A percentile compares a stretch with the other conserved stretches of the same genome.
Conservation (phyloP, 2,888 invertebrate genomes). For the Protophormia terraenovae region DNA sequence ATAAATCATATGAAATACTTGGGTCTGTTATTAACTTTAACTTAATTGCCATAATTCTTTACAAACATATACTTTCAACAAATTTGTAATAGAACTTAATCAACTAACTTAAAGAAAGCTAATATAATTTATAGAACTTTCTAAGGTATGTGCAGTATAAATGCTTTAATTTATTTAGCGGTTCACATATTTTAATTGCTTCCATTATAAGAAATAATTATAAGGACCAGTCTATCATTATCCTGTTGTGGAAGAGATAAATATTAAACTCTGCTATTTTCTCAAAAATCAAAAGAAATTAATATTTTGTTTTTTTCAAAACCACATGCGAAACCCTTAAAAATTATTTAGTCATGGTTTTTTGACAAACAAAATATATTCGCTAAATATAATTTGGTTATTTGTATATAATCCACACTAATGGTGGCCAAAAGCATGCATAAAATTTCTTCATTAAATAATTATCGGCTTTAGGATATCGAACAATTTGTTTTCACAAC, state of each 20-base stretch:
- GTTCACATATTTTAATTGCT: too few relatives aligned
- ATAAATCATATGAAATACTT: constrained; percentile 26
- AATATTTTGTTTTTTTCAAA: neutral
- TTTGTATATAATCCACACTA: neutral
- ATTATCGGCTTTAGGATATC: constrained; percentile 21
- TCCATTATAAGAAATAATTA: too few relatives aligned
- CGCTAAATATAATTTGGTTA: neutral
- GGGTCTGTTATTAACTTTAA: neutral
- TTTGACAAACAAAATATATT: neutral
- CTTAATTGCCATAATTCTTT: neutral
- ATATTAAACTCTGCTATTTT: too few relatives aligned
- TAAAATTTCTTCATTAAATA: constrained; percentile 61
- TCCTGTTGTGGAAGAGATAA: too few relatives aligned
- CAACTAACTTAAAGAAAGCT: neutral
- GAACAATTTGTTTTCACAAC: constrained; percentile 30
- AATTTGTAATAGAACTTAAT: neutral
- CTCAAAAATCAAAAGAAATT: neutral
- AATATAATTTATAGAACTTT: neutral
- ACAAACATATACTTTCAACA: constrained; percentile 4
- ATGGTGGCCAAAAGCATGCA: constrained; percentile 53
- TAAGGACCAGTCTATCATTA: too few relatives aligned
- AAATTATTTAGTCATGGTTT: constrained; percentile 30
- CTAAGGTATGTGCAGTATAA: too few relatives aligned
- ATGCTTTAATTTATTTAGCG: too few relatives aligned
- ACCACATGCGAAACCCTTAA: constrained; percentile 41